phyloP scores from a whole-genome alignment of 2,113 vertebrate species.

The Saccopteryx leptura region DNA sequence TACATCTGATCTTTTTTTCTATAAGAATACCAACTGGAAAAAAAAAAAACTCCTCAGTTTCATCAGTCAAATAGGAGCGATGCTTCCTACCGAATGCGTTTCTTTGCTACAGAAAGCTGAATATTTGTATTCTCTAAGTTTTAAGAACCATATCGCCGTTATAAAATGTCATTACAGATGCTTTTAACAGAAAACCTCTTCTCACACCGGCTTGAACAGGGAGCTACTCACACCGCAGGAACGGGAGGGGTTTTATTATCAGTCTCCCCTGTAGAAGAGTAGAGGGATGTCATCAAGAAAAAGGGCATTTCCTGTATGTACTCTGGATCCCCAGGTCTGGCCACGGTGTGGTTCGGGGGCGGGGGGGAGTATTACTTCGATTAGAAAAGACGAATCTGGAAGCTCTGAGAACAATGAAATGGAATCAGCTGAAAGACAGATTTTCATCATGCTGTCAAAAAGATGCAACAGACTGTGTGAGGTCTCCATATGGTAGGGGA shows the following conservation, averaged over 20 bases:
- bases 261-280: background rate
- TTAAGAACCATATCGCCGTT: background rate
- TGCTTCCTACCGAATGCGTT: background rate
- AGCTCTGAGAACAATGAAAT: background rate
- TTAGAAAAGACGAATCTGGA: constrained; percentile 1
- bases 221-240: background rate
- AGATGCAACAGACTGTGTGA: background rate
- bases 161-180: background rate
- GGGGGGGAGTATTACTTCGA: background rate
- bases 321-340: background rate
- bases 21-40: background rate
- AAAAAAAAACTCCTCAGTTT: background rate
- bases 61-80: background rate
- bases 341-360: no score
- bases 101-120: background rate
- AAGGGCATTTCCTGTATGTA: background rate
- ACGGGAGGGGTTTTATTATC: background rate
- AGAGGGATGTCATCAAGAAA: background rate
- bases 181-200: background rate
- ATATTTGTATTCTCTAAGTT: background rate
- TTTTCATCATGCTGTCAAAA: constrained; percentile 55
- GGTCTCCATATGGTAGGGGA: background rate
- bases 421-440: background rate
- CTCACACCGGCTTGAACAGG: background rate
- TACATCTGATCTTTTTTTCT: background rate